Base-by-base conservation (phyloP, 2,113 vertebrate genomes). In the Lonchura striata region DNA sequence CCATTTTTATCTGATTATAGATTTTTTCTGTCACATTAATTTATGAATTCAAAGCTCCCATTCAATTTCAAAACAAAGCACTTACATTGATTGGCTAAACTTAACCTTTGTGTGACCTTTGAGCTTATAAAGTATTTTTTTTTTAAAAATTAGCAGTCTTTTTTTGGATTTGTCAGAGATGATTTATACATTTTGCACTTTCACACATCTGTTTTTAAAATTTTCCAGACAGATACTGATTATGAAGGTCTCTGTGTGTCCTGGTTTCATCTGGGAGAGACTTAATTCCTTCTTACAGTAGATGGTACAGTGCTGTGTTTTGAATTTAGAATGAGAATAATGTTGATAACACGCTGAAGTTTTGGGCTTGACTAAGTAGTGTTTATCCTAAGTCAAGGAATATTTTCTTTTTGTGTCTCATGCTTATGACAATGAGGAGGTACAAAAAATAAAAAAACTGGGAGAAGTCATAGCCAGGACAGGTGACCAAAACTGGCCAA, bases 171-270 rank as follows among this genome's bases (percentile, higher is more conserved):
- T 86, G 35, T 88, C 77, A 71, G 76, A 89, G 30, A 39, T 47
- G 14, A 86, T 89, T 75, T 68, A 84, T 44, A 24, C 23, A 59
- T 75, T 92, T 86, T 91, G 21, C 52, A 42, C 56, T 85, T 86
- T 70, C 74, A 66, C 30, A 68, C 64, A 65, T 89, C 61, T 82
- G 65, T 10, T 89, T 86, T 89, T 84, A 71, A 86, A 84, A 63
- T 84, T 78, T 87, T 30, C 52, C 69, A 84, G 69, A 66, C 10
- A 86, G 86, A 82, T 50, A 60, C 18, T 27, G 42, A 42, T 66
- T 89, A 91, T 50, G 39, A 71, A 88, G 54, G 70, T 92, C 30
- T 89, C 13, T 60, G 24, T 39, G 15, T 66, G 39, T 68, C 46
- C 61, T 60, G n/a, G 24, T 60, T 47, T 82, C 61, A 68, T 11